Evolutionary conservation across 2,113 vertebrate genomes (phyloP).

Genomic region (Ameiurus melas): DNA sequence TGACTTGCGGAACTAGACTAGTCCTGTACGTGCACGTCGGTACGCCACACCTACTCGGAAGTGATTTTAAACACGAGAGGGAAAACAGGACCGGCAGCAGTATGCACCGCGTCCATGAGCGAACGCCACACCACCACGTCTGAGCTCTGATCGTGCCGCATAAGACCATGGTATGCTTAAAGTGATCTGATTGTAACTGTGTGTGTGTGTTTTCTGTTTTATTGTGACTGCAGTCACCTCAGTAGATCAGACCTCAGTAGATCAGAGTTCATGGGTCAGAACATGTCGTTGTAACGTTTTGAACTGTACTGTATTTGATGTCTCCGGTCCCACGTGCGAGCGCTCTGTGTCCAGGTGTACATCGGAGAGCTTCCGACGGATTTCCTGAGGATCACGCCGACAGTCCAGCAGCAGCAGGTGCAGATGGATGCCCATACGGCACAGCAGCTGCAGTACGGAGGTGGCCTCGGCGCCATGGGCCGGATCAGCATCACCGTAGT

Average conservation of each 20-base stretch:
- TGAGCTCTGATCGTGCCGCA: not conserved
- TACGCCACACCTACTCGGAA: not conserved
- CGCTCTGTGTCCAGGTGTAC: constrained; percentile 77
- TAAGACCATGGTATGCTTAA: not conserved
- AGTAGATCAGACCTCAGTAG: too few species aligned
- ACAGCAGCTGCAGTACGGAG: constrained; percentile 89
- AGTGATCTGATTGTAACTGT: not conserved
- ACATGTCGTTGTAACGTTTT: not conserved
- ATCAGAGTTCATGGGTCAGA: too few species aligned
- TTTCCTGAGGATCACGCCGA: constrained; percentile 92
- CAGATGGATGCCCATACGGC: constrained; percentile 93
- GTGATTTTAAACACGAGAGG: not conserved
- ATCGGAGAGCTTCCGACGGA: constrained; percentile 94
- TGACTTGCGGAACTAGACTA: not conserved
- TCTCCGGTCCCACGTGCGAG: not conserved
- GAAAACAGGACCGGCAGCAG: not conserved
- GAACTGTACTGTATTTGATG: not conserved
- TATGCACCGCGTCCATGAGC: not conserved
- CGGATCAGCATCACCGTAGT: constrained; percentile 95
- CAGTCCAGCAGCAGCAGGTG: constrained; percentile 91
- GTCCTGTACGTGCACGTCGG: not conserved
- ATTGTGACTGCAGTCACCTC: not conserved
- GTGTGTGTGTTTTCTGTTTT: too few species aligned
- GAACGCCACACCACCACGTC: not conserved
- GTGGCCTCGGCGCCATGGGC: constrained; percentile 81